Conservation (phyloP, 1,140 invertebrate species). For the Calliphora vicina region DNA sequence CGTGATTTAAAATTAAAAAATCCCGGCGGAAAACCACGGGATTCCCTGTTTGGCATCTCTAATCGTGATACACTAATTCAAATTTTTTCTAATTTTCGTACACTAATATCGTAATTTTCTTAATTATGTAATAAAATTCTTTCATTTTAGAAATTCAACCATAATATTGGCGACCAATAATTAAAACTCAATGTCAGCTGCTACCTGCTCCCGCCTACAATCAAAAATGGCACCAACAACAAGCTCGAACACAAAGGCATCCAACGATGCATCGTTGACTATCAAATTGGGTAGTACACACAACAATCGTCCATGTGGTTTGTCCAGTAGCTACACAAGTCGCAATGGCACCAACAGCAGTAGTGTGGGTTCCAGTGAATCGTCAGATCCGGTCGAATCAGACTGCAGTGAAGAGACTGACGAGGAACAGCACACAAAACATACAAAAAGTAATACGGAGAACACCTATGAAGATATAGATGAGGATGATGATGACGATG, state of each 20-base stretch:
- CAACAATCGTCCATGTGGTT: not conserved
- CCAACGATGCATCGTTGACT: constrained; percentile 53
- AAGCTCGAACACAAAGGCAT: not conserved
- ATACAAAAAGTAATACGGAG: not conserved
- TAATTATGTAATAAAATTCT: too few species aligned
- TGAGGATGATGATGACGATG: constrained; percentile 47
- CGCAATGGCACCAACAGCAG: constrained; percentile 38
- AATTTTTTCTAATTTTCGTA: too few species aligned
- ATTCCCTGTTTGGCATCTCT: too few species aligned
- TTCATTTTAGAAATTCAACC: too few species aligned
- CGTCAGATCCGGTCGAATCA: constrained; percentile 59
- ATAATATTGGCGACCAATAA: not conserved
- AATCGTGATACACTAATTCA: too few species aligned
- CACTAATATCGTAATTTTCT: too few species aligned
- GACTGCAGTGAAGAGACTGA: constrained; percentile 57
- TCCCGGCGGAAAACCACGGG: too few species aligned
- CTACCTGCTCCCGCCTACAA: constrained; percentile 28
- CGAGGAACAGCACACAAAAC: constrained; percentile 40
- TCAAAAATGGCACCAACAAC: constrained; percentile 47
- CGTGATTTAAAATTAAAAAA: too few species aligned
- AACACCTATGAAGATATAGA: constrained; percentile 36
- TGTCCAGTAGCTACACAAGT: not conserved
- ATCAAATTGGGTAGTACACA: constrained; percentile 49
- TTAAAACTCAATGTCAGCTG: constrained; percentile 31
- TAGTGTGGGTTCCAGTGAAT: constrained; percentile 55